A percentile compares a stretch with the other conserved stretches of the same genome.
Evolutionary conservation across 2,113 vertebrate species (phyloP).

Genomic region (Rhodinocichla rosea): DNA sequence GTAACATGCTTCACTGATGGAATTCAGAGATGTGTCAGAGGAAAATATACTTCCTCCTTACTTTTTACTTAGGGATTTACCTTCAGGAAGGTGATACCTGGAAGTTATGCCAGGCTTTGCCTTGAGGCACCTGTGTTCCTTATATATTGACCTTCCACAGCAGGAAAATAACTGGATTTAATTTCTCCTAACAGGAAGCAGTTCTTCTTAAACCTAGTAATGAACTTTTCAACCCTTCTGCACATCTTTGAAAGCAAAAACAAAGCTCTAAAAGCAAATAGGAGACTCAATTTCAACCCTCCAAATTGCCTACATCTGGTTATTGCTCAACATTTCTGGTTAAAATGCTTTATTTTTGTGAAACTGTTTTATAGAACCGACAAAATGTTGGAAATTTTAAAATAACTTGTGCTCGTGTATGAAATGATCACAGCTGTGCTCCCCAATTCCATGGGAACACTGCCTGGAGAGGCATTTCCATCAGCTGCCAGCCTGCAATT

Average conservation of each 20-base stretch:
- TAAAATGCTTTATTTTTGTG: constrained; percentile 60
- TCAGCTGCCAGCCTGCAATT: constrained; percentile 37
- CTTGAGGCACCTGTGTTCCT: background rate
- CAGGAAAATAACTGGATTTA: background rate
- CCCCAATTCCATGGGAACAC: constrained; percentile 52
- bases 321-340: constrained; percentile 57
- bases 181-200: background rate
- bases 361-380: constrained; percentile 44
- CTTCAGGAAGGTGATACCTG: background rate
- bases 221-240: constrained; percentile 19
- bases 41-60: background rate
- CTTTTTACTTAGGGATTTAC: background rate
- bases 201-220: constrained; percentile 17
- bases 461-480: constrained; percentile 63
- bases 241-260: constrained; percentile 25
- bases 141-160: background rate
- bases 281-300: constrained; percentile 17
- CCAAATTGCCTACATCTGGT: constrained; percentile 63
- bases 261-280: constrained; percentile 46
- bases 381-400: constrained; percentile 53
- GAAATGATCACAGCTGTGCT: constrained; percentile 68
- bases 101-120: background rate
- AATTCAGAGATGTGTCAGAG: background rate
- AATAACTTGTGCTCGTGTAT: constrained; percentile 30
- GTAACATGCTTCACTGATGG: background rate